Conservation (phyloP, 2,888 invertebrate genomes). For the Anoplius nigerrimus region DNA sequence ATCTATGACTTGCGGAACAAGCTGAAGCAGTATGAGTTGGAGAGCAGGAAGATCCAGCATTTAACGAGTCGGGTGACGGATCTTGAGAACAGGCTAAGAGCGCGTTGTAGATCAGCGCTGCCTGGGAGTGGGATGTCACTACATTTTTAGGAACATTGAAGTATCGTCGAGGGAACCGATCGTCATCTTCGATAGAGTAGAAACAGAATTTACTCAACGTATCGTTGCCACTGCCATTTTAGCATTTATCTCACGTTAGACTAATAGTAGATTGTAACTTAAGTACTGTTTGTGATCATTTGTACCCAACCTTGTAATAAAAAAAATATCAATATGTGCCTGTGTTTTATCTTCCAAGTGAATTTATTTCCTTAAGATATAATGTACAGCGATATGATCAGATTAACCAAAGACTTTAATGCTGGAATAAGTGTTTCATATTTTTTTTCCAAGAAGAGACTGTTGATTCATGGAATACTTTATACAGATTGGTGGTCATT, state of each 20-base stretch:
- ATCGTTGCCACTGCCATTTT: conserved; percentile 51
- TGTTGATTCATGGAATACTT: not conserved
- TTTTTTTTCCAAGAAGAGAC: not conserved
- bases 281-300: conserved; percentile 36
- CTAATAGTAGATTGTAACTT: conserved; percentile 36
- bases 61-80: conserved; percentile 65
- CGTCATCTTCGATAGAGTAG: not conserved
- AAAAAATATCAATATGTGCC: conserved; percentile 12
- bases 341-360: too few species aligned
- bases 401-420: not conserved
- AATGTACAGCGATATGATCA: too few species aligned
- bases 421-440: too few species aligned
- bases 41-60: conserved; percentile 67
- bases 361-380: too few species aligned
- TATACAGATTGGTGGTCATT: not conserved
- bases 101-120: conserved; percentile 59
- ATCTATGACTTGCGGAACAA: conserved; percentile 68
- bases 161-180: not conserved
- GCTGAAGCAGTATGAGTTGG: conserved; percentile 66
- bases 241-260: conserved; percentile 37
- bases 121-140: conserved; percentile 32
- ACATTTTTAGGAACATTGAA: conserved; percentile 32
- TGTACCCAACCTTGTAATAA: conserved; percentile 48
- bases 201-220: not conserved
- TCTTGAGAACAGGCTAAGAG: conserved; percentile 65